Evolutionary conservation across 2,797 vertebrate genomes (phyloP), one percentile per base, ranked within the genome.

Genomic region (Ibycter americanus): DNA sequence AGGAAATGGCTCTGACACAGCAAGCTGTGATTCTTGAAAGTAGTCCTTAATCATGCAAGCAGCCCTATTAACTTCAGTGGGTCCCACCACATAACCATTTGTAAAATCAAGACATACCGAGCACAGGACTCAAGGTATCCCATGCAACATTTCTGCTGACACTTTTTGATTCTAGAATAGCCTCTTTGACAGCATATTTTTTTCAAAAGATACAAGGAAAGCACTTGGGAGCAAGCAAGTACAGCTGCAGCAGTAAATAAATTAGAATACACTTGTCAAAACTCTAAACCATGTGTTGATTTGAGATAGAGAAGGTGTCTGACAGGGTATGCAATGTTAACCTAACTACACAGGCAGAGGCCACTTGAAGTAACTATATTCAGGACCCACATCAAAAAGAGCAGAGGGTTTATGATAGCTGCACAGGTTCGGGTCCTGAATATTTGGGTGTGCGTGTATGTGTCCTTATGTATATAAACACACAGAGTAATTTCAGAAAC

Each of bases 231-330:
- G 31, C 25, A 49, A 77, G 46, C 16, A 68, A 78, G 18, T 49
- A 80, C 34, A 93, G 72, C 56, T 88, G 31, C 63, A 90, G 68
- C 21, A 86, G 42, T 67, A 93, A 86, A n/a, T 67, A 80, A 85
- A 78, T 80, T 29, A 83, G 29, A 89, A 34, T 6, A 66, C 16
- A 36, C 36, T 70, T 85, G 47, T 46, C 59, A 72, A 82, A 95
- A 70, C 47, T 55, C 63, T n/a, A 87, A 54, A 42, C 32, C 17
- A 49, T 0, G 1, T 27, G 21, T 15, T 73, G 42, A 51, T 23
- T 42, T 65, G 58, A 76, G 82, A 77, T 0, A 20, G 17, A 68
- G 62, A 40, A 55, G 59, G 63, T 72, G 38, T 42, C 5, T 9
- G 46, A 58, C 42, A 77, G 32, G 51, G 10, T 1, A 3, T 13